Percentiles rank a stretch among this genome's conserved stretches.
These are phyloP conservation scores for Lasioglossum pauxillum DNA, from an alignment of 2,888 invertebrate species.

Conservation along the genomic window DNA sequence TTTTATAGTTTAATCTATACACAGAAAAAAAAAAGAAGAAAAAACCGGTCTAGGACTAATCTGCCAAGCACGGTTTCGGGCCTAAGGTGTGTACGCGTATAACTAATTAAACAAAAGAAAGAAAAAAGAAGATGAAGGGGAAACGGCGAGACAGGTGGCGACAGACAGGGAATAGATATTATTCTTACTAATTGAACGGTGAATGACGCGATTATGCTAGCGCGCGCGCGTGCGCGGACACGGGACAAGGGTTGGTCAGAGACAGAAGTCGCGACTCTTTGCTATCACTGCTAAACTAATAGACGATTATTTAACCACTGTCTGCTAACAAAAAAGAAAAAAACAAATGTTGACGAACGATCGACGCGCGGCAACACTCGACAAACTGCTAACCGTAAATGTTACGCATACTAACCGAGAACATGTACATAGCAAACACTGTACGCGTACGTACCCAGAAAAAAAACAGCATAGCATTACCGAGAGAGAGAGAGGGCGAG, in stretches of 20 bases:
- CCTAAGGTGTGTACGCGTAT: conserved; percentile 63
- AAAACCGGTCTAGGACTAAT: conserved; percentile 70
- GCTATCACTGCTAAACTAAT: conserved; percentile 68
- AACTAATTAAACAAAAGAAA: conserved; percentile 31
- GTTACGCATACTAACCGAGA: conserved; percentile 48
- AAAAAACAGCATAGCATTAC: conserved; percentile 26
- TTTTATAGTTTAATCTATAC: conserved; percentile 72
- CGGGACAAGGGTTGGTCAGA: not conserved
- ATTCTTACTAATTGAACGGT: conserved; percentile 3
- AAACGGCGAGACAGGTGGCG: conserved; percentile 1
- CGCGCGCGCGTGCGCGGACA: not conserved
- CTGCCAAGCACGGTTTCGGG: conserved; percentile 65
- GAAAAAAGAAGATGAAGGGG: not conserved
- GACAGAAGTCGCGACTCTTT: conserved; percentile 58
- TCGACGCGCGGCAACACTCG: conserved; percentile 31
- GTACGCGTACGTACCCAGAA: conserved; percentile 14
- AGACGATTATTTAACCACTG: conserved; percentile 64
- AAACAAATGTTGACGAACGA: conserved; percentile 20
- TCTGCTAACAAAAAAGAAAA: conserved; percentile 50
- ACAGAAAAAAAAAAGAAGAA: conserved; percentile 41
- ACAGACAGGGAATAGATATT: conserved; percentile 26
- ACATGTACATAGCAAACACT: conserved; percentile 33
- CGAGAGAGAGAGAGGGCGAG: not conserved
- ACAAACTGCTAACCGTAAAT: conserved; percentile 49
- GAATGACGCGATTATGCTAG: not conserved